phyloP scores from a whole-genome alignment of 1,140 invertebrate genomes.

The Propsilocerus akamusi region DNA sequence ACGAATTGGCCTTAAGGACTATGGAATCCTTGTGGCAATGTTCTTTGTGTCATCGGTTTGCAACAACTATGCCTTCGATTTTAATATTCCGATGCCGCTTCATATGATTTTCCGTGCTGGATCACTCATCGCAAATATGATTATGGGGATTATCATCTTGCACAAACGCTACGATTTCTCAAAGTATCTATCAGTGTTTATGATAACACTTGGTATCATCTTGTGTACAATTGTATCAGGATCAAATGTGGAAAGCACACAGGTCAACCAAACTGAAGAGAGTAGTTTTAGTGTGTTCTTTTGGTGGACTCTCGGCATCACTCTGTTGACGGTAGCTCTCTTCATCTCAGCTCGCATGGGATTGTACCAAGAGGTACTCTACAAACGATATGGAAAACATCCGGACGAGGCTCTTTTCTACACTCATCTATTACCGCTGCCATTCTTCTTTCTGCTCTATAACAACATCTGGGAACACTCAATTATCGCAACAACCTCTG shows the following conservation, averaged over 20 bases:
- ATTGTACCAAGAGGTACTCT: conserved; percentile 87
- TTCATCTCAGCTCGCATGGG: conserved; percentile 92
- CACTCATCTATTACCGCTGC: conserved; percentile 78
- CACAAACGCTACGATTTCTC: conserved; percentile 64
- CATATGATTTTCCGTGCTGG: conserved; percentile 98
- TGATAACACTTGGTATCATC: conserved; percentile 83
- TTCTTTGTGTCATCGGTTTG: conserved; percentile 86
- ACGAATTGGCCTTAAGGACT: conserved; percentile 57
- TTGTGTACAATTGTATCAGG: conserved; percentile 84
- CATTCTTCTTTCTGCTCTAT: conserved; percentile 58
- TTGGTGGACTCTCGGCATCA: conserved; percentile 72
- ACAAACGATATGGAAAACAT: conserved; percentile 78
- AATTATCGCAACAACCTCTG: conserved; percentile 34
- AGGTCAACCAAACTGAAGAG: conserved; percentile 25
- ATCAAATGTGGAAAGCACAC: conserved; percentile 33
- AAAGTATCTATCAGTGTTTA: conserved; percentile 82
- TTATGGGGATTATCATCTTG: conserved; percentile 81
- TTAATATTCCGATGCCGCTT: conserved; percentile 93
- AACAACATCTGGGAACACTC: conserved; percentile 59
- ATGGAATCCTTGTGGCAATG: conserved; percentile 66
- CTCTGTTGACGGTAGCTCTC: conserved; percentile 68
- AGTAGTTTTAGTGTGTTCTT: conserved; percentile 37
- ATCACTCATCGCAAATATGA: conserved; percentile 90
- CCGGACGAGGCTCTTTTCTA: conserved; percentile 89
- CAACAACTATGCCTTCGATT: conserved; percentile 93